Evolutionary conservation across 2,888 invertebrate genomes (phyloP).

Genomic region (Isotomurus palustris): DNA sequence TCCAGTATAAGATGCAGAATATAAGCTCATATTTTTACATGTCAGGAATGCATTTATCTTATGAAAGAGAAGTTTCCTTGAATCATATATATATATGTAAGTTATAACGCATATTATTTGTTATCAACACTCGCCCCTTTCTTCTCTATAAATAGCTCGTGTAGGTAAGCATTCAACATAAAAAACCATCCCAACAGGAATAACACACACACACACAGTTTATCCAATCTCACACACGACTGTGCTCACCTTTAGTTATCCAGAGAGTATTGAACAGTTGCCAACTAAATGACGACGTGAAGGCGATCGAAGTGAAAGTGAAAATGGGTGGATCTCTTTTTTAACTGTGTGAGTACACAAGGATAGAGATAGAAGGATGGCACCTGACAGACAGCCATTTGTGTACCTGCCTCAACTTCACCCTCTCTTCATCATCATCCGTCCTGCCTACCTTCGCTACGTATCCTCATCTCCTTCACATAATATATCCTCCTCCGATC

Average conservation of each 20-base stretch:
- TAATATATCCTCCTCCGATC: background rate
- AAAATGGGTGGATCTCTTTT: conserved; percentile 30
- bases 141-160: background rate
- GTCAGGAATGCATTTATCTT: no score
- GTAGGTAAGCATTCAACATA: no score
- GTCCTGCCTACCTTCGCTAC: background rate
- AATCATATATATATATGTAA: no score
- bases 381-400: conserved; percentile 36
- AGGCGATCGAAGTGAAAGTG: conserved; percentile 33
- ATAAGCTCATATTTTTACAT: no score
- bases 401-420: conserved; percentile 23
- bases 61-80: no score
- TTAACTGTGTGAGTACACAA: no score
- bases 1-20: no score
- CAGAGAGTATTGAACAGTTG: conserved; percentile 23
- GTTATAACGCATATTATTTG: no score
- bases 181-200: background rate
- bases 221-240: conserved; percentile 8
- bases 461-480: background rate
- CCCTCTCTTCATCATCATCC: conserved; percentile 1
- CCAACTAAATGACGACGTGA: conserved; percentile 24
- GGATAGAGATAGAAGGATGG: conserved; percentile 9
- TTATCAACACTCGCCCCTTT: background rate
- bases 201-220: background rate
- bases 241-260: conserved; percentile 18